Evolutionary conservation across 2,797 vertebrate species (phyloP).

Genomic region (Synanceia verrucosa): DNA sequence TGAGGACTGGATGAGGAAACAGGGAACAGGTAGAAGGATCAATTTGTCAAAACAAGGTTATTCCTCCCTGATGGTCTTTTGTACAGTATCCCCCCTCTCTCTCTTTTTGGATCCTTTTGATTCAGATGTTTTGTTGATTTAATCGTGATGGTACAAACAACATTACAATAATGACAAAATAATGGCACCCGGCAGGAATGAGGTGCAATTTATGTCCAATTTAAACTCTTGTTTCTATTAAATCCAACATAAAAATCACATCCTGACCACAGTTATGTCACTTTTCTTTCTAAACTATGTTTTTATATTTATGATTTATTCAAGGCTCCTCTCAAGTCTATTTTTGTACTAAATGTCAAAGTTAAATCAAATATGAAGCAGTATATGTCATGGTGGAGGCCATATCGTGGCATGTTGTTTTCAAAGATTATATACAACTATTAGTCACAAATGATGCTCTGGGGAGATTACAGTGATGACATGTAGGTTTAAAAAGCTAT

Average conservation of each 20-base stretch:
- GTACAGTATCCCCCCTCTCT: conserved; percentile 9
- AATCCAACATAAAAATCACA: neutral
- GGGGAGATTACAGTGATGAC: conserved; percentile 38
- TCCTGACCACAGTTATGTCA: neutral
- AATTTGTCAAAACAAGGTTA: conserved; percentile 76
- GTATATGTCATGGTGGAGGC: neutral
- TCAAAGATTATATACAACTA: conserved; percentile 30
- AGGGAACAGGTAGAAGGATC: conserved; percentile 75
- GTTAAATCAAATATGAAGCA: neutral
- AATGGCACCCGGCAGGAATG: neutral
- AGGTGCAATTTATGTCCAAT: neutral
- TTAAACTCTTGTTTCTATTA: neutral
- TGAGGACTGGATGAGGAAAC: conserved; percentile 44
- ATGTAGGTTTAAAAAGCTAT: conserved; percentile 33
- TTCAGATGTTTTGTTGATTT: conserved; percentile 10
- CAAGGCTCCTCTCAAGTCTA: neutral
- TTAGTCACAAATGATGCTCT: conserved; percentile 36
- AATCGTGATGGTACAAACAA: neutral
- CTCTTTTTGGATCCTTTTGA: neutral
- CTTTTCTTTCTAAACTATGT: neutral
- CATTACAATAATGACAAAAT: conserved; percentile 4
- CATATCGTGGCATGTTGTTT: conserved; percentile 3
- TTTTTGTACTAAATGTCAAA: neutral
- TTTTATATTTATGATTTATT: neutral
- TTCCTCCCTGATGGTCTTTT: conserved; percentile 23